Evolutionary conservation across 2,113 vertebrate species (phyloP), one percentile per base, ranked within the genome.

Genomic region (Maccullochella peelii): DNA sequence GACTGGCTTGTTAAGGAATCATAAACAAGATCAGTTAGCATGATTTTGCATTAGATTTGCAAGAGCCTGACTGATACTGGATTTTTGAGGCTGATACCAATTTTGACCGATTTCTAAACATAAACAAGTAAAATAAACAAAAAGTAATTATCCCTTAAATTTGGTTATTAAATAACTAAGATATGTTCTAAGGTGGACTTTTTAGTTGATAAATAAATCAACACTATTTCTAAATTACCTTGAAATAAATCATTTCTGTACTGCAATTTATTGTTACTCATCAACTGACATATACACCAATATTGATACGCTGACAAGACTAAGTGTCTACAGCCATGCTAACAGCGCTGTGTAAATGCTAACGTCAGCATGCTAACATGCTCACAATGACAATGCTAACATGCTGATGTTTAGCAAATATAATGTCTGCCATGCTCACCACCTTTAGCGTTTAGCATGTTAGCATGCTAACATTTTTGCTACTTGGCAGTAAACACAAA

Each of bases 1-100:
- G 16, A 76, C 40, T 36, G 54, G 33, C 69, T 83, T 68, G 25
- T 85, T 71, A 75, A 63, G 65, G 49, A 55, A 40, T 30, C 10
- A 63, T 25, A 36, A 67, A 65, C 11, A 36, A 27, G 57, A 71
- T 44, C 42, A 70, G 52, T 42, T 2, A 21, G 23, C 11, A 6
- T 16, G 15, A 47, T 73, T 75, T 75, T 59, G 30, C 20, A 47
- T 69, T 81, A 18, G 25, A 42, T 15, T 47, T 69, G 23, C 20
- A 58, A 18, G 21, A 77, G 36, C 36, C 21, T 50, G 6, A 68
- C 5, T 16, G 1, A 27, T 44, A 38, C 21, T 47, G 8, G 15
- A 33, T 27, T 61, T 75, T 65, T 70, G 49, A 54, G 16, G 7
- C 27, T 50, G 15, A 47, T n/a, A 33, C 36, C 3, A 11, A 50